These are phyloP conservation scores for Platyura marginata DNA, from an alignment of 1,140 invertebrate species.

Conservation along the genomic window DNA sequence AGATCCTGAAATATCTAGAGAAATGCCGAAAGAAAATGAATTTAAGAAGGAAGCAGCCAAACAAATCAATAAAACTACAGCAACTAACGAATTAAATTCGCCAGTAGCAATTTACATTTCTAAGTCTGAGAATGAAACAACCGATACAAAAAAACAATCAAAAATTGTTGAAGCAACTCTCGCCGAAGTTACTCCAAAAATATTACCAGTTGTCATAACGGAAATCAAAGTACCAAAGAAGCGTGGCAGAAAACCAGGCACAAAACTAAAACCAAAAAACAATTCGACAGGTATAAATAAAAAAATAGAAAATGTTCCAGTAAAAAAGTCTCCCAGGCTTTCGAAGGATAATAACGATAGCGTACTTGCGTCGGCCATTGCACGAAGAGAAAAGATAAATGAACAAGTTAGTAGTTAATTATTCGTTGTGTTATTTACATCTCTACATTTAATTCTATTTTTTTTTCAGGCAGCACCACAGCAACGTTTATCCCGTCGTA, in stretches of 20 bases:
- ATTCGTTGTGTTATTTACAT: background rate
- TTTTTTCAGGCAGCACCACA: conserved; percentile 8
- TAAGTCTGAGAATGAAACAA: background rate
- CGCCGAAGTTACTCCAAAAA: background rate
- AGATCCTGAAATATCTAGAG: too few relatives aligned
- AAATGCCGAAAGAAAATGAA: too few relatives aligned
- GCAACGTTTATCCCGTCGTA: conserved; percentile 27
- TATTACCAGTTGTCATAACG: too few relatives aligned
- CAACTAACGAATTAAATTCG: background rate
- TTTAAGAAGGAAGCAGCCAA: background rate
- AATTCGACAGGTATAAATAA: background rate
- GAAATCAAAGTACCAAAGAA: background rate
- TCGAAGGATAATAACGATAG: background rate
- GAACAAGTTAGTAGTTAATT: background rate
- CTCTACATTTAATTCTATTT: background rate
- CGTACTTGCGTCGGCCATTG: background rate
- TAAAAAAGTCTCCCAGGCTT: background rate
- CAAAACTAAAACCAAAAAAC: background rate
- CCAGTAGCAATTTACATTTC: background rate
- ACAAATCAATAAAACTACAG: background rate
- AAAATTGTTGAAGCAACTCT: background rate
- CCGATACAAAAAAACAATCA: background rate
- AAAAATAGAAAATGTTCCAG: background rate
- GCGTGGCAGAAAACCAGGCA: background rate
- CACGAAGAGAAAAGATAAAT: background rate